These are phyloP conservation scores for Andrena fulva DNA, from an alignment of 2,888 invertebrate genomes.

Conservation along the genomic window DNA sequence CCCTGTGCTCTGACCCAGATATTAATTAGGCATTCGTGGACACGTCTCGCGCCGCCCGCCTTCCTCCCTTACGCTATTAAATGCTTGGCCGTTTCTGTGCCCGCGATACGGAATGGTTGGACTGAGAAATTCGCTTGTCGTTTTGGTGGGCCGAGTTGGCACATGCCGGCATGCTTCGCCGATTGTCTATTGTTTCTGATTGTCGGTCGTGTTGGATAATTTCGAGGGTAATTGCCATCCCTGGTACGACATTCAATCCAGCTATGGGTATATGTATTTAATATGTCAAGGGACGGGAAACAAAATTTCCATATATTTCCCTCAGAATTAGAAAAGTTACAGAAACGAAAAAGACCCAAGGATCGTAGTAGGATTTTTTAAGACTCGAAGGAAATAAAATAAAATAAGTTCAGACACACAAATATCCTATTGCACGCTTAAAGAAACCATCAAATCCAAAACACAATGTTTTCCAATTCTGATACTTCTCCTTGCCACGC, in stretches of 20 bases:
- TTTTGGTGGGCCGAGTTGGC: neutral
- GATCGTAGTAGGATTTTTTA: too few species aligned
- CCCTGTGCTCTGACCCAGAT: conserved; percentile 67
- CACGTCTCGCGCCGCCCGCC: conserved; percentile 29
- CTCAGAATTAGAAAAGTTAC: too few species aligned
- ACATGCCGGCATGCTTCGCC: neutral
- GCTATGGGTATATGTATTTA: too few species aligned
- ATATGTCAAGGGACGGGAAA: too few species aligned
- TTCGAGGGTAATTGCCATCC: neutral
- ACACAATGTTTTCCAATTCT: neutral
- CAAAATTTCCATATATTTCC: too few species aligned
- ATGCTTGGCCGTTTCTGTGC: conserved; percentile 1
- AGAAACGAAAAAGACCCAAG: too few species aligned
- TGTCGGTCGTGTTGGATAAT: neutral
- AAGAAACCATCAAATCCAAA: neutral
- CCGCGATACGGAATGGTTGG: neutral
- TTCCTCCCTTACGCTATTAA: conserved; percentile 32
- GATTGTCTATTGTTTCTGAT: neutral
- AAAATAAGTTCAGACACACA: neutral
- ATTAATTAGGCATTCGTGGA: conserved; percentile 68
- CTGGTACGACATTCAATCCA: too few species aligned
- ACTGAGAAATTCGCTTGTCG: neutral
- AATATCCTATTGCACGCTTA: neutral
- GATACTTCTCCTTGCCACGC: neutral
- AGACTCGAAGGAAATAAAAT: too few species aligned